These are phyloP conservation scores for Listrodromus nycthemerus DNA, from an alignment of 2,888 invertebrate species.

Conservation along the genomic window DNA sequence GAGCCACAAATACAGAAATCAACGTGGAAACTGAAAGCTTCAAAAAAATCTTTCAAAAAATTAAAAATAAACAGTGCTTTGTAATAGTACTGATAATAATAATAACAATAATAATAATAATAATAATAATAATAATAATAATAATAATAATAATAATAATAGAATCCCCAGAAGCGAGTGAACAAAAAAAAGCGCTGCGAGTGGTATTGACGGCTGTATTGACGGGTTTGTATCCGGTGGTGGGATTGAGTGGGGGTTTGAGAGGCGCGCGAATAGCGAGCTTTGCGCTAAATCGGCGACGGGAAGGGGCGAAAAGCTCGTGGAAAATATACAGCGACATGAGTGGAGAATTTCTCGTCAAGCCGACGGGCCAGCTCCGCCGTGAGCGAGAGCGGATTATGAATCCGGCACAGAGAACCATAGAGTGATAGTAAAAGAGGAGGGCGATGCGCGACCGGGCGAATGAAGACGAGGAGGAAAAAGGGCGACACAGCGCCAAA, in stretches of 20 bases:
- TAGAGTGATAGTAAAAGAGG: constrained; percentile 25
- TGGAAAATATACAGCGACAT: not conserved
- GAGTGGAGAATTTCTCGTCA: constrained; percentile 20
- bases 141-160: not conserved
- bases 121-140: not conserved
- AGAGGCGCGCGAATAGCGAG: constrained; percentile 7
- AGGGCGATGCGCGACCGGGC: not conserved
- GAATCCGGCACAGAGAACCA: constrained; percentile 20
- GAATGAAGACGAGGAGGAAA: not conserved
- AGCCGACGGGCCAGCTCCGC: not conserved
- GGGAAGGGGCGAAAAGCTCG: constrained; percentile 19
- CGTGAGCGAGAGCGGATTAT: constrained; percentile 29
- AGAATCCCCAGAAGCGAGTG: constrained; percentile 11
- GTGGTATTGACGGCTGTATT: constrained; percentile 22
- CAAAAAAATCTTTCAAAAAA: not conserved
- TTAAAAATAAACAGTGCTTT: constrained; percentile 1
- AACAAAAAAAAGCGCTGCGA: constrained; percentile 17
- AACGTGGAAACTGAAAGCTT: not conserved
- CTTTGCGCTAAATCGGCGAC: constrained; percentile 1
- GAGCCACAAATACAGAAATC: constrained; percentile 1
- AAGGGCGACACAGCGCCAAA: constrained; percentile 1
- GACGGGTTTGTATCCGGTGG: constrained; percentile 4
- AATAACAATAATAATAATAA: not conserved
- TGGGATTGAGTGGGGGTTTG: constrained; percentile 13
- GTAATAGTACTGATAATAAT: no score